Evolutionary conservation across 2,113 vertebrate species (phyloP), one percentile per base, ranked within the genome.

Genomic region (Sitta europaea): DNA sequence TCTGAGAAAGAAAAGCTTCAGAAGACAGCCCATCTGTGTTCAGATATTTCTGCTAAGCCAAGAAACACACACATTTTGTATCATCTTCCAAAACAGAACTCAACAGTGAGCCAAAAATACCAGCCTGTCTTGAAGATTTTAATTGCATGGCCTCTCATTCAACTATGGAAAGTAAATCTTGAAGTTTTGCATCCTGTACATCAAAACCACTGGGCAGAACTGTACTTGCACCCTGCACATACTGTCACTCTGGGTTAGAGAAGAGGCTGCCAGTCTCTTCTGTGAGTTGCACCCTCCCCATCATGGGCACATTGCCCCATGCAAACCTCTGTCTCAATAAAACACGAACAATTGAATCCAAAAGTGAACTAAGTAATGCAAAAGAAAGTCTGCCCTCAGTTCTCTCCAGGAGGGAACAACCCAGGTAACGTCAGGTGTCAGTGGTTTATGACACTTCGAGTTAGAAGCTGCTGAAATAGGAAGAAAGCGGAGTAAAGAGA

Each of bases 41-140:
- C 74, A 92, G 84, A 66, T 70, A 93, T n/a, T 88, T 86, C 83
- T 84, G 83, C 68, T 86, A 92, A 94, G 90, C 82, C 78, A 93
- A 77, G 90, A 87, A 90, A 92, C 59, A 75, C 58, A 75, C 3
- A 78, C 10, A 6, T 79, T 90, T 66, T 62, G 33, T 47, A 79
- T 73, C 58, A 94, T 63, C 74, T 77, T 88, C 67, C 81, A 73
- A 31, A 89, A 92, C 0, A 3, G 66, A 93, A 86, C 35, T 86
- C 77, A 90, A 50, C 4, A 62, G 58, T 17, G 27, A 91, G 74
- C 71, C 82, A 86, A 66, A 95, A 96, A 83, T 71, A 91, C 50
- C 78, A 92, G 70, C 62, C 62, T 65, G 53, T 75, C 93, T 40
- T 38, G 67, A 92, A 72, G 67, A 73, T 71, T 85, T 86, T 78